Conservation (phyloP, 2,113 vertebrate species). For the Xiphophorus couchianus region DNA sequence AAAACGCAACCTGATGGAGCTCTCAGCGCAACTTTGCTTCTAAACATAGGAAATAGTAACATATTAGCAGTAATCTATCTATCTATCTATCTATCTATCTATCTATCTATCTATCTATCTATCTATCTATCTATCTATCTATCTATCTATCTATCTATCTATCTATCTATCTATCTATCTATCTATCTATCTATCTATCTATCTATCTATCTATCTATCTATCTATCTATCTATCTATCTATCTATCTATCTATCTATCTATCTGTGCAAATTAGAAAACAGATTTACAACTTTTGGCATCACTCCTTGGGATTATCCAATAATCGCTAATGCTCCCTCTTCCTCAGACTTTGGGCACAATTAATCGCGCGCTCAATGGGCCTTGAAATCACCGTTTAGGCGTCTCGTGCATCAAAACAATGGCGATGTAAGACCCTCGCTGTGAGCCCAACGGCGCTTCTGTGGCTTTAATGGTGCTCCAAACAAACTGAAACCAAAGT, state of each 20-base stretch:
- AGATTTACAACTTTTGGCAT: constrained; percentile 38
- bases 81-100: neutral
- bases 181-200: neutral
- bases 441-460: constrained; percentile 73
- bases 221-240: constrained; percentile 2
- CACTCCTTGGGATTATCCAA: constrained; percentile 28
- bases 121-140: constrained; percentile 18
- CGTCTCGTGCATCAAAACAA: constrained; percentile 75
- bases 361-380: constrained; percentile 81
- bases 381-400: constrained; percentile 82
- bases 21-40: too few relatives aligned
- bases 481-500: constrained; percentile 20
- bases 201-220: constrained; percentile 10
- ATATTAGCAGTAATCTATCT: too few relatives aligned
- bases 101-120: constrained; percentile 2
- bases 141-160: constrained; percentile 20
- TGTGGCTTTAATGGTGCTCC: constrained; percentile 31
- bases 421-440: constrained; percentile 70
- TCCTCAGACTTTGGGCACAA: constrained; percentile 70
- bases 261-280: neutral
- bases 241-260: neutral
- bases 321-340: constrained; percentile 67
- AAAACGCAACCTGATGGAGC: constrained; percentile 8
- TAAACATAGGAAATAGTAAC: too few relatives aligned
- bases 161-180: constrained; percentile 15